Evolutionary conservation across 2,113 vertebrate species (phyloP).

Genomic region (Calypte anna): DNA sequence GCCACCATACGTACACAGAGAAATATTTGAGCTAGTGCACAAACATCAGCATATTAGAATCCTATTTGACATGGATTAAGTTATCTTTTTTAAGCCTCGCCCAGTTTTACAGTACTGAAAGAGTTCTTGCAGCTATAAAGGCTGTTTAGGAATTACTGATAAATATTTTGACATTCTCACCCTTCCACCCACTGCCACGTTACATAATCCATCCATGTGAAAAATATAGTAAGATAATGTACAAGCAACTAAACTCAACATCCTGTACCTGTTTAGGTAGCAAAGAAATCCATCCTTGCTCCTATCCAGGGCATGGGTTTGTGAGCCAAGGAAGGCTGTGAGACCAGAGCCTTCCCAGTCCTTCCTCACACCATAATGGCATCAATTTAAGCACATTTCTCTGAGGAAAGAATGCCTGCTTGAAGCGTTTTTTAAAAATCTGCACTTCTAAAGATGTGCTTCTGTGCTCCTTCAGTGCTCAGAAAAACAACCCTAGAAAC

Average conservation of each 20-base stretch:
- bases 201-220: neutral
- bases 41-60: neutral
- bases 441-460: neutral
- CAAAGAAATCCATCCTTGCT: neutral
- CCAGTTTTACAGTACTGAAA: neutral
- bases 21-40: neutral
- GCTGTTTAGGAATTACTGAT: neutral
- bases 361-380: neutral
- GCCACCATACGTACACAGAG: neutral
- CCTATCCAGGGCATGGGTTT: neutral
- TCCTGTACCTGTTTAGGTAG: neutral
- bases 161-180: neutral
- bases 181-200: neutral
- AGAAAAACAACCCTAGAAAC: neutral
- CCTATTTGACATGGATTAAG: neutral
- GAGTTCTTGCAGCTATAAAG: neutral
- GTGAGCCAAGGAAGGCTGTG: neutral
- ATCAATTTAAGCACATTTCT: neutral
- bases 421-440: neutral
- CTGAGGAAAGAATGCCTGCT: neutral
- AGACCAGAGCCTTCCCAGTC: neutral
- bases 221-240: neutral
- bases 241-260: neutral
- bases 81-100: neutral
- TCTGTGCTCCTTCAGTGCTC: neutral